phyloP scores from a whole-genome alignment of 2,113 vertebrate genomes.

The Tachysurus fulvidraco region DNA sequence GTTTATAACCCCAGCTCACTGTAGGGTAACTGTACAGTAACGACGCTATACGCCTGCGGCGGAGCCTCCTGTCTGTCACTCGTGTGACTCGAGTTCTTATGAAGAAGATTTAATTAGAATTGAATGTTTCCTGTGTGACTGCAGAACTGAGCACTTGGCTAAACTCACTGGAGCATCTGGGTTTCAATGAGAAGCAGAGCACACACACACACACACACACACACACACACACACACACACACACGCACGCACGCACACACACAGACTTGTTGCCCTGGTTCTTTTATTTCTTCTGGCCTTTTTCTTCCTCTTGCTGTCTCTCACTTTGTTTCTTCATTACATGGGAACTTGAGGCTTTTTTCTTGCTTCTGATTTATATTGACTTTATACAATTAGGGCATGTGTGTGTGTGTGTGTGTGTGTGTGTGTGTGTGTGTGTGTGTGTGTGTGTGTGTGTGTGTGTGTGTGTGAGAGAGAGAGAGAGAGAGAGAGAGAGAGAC shows the following conservation, averaged over 20 bases:
- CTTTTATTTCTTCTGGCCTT: neutral
- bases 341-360: neutral
- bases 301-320: neutral
- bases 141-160: neutral
- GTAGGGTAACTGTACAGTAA: neutral
- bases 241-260: neutral
- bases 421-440: neutral
- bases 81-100: neutral
- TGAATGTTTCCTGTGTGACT: conserved; percentile 16
- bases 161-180: conserved; percentile 27
- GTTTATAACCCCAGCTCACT: neutral
- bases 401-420: conserved; percentile 12
- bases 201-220: neutral
- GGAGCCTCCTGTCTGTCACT: neutral
- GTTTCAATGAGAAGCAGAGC: conserved; percentile 8
- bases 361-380: neutral
- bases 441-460: too few species aligned
- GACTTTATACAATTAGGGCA: neutral
- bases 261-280: neutral
- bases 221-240: neutral
- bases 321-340: neutral
- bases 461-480: too few species aligned
- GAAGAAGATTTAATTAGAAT: neutral
- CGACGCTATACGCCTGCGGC: neutral
- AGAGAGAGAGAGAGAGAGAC: too few species aligned